Conservation (phyloP, 2,888 invertebrate species). For the Andrena bucephala region DNA sequence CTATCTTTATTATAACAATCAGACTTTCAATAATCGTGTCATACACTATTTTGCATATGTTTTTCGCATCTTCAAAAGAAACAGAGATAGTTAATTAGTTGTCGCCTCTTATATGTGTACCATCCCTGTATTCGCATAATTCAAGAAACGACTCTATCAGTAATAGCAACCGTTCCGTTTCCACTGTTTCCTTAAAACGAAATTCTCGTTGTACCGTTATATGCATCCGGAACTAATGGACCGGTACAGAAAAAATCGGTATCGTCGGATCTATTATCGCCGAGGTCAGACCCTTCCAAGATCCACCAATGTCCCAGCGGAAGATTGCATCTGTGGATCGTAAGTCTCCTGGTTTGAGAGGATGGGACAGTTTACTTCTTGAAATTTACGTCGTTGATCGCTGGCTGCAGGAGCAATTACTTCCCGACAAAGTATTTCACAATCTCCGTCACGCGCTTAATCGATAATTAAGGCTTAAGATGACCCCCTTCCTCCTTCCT, state of each 20-base stretch:
- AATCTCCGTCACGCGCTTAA: constrained; percentile 67
- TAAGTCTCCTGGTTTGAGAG: constrained; percentile 46
- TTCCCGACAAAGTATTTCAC: constrained; percentile 59
- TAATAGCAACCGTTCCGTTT: constrained; percentile 7
- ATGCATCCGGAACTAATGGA: background rate
- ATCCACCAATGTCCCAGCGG: constrained; percentile 7
- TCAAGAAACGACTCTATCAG: background rate
- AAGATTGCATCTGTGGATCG: constrained; percentile 35
- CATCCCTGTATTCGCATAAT: constrained; percentile 8
- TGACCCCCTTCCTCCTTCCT: constrained; percentile 17
- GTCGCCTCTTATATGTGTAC: background rate
- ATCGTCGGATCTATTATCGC: constrained; percentile 43
- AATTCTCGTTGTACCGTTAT: background rate
- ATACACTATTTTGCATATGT: too few species aligned
- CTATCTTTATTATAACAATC: too few species aligned
- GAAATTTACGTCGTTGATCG: constrained; percentile 53
- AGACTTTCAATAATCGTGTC: too few species aligned
- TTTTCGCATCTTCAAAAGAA: background rate
- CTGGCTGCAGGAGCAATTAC: constrained; percentile 49
- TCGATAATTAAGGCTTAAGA: constrained; percentile 69
- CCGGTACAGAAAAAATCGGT: background rate
- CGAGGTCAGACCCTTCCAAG: constrained; percentile 13
- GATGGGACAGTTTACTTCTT: constrained; percentile 25
- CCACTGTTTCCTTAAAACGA: background rate
- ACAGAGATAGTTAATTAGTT: background rate